phyloP scores from a whole-genome alignment of 2,888 invertebrate genomes.

The Emesis furor region DNA sequence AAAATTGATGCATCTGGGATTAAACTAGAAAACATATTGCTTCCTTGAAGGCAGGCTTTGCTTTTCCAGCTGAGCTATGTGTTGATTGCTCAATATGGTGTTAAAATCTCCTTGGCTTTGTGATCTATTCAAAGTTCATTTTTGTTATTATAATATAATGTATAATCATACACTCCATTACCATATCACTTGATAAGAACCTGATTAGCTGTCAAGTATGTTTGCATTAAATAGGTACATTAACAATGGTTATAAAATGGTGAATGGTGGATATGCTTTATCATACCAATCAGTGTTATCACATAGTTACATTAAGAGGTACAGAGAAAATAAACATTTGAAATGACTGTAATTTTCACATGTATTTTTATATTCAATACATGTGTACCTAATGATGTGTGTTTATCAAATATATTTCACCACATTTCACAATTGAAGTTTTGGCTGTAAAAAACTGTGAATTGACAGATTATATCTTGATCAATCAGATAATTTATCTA shows the following conservation, averaged over 20 bases:
- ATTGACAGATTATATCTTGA: no score
- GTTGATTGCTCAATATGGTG: no score
- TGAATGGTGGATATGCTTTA: background rate
- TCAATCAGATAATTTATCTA: no score
- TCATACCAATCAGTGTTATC: conserved; percentile 21
- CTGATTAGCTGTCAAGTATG: background rate
- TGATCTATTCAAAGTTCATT: no score
- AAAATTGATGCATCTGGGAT: no score
- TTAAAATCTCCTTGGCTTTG: no score
- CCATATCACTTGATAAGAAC: background rate
- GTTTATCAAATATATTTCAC: background rate
- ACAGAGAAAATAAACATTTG: background rate
- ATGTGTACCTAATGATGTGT: background rate
- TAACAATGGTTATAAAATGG: conserved; percentile 15
- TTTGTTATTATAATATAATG: background rate
- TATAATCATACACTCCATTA: background rate
- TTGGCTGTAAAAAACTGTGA: no score
- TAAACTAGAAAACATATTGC: no score
- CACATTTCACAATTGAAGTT: background rate
- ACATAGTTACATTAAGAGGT: background rate
- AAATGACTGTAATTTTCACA: background rate
- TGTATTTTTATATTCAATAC: background rate
- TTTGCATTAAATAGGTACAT: conserved; percentile 10
- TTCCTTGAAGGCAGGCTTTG: no score
- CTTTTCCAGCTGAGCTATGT: no score